phyloP scores from a whole-genome alignment of 1,140 invertebrate genomes.

The Druon quercuslanigerum region DNA sequence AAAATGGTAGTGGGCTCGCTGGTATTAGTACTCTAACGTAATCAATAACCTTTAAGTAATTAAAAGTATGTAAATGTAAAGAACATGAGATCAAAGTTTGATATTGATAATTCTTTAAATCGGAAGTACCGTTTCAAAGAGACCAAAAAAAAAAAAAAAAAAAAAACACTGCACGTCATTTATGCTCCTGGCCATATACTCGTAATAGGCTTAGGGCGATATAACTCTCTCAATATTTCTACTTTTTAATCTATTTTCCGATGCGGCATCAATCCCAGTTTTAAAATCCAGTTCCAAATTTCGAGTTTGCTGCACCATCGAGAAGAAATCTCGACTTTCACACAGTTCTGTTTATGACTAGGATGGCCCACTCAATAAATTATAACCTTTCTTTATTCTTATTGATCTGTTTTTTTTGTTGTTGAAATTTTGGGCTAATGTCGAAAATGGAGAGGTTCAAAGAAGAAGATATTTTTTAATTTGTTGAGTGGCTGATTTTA shows the following conservation, averaged over 20 bases:
- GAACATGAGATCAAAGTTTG: constrained; percentile 71
- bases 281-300: constrained; percentile 12
- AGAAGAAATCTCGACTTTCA: no score
- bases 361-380: constrained; percentile 19
- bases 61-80: constrained; percentile 64
- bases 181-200: background rate
- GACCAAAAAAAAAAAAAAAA: constrained; percentile 17
- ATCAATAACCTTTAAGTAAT: constrained; percentile 59
- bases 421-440: no score
- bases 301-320: constrained; percentile 17
- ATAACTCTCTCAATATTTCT: background rate
- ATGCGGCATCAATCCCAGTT: constrained; percentile 3
- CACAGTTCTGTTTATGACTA: constrained; percentile 8
- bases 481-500: background rate
- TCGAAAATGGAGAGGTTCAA: no score
- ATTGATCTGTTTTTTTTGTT: no score
- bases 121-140: constrained; percentile 47
- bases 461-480: background rate
- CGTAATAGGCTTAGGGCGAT: constrained; percentile 14
- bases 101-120: constrained; percentile 62
- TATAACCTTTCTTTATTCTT: no score
- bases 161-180: constrained; percentile 12
- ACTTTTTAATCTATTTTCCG: background rate
- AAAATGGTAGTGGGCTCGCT: constrained; percentile 62
- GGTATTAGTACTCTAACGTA: constrained; percentile 61